Conservation (phyloP, 2,113 vertebrate genomes). For the Trematomus loennbergii region DNA sequence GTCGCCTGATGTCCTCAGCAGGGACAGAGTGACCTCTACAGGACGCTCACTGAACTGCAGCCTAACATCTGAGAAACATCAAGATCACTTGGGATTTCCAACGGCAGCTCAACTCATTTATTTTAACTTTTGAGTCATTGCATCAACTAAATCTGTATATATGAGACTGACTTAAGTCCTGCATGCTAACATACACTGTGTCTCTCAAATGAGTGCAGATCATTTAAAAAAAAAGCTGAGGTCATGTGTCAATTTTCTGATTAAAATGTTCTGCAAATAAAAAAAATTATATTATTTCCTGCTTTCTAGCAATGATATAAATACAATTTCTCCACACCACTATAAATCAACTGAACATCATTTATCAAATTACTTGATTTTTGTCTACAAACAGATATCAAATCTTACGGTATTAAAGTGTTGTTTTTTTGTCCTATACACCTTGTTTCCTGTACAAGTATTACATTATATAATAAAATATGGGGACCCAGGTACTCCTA, state of each 20-base stretch:
- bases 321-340: not conserved
- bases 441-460: too few species aligned
- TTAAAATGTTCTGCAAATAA: too few species aligned
- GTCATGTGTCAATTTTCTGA: not conserved
- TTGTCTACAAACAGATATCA: too few species aligned
- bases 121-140: not conserved
- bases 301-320: not conserved
- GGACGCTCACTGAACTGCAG: slow-evolving; percentile 56
- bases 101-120: not conserved
- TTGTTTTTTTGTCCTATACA: too few species aligned
- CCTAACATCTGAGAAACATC: not conserved
- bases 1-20: slow-evolving; percentile 9
- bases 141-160: not conserved
- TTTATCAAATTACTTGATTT: not conserved
- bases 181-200: not conserved
- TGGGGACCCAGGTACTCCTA: too few species aligned
- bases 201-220: not conserved
- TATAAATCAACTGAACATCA: not conserved
- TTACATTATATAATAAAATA: too few species aligned
- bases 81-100: not conserved
- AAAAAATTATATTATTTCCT: not conserved
- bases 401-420: too few species aligned
- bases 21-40: slow-evolving; percentile 74
- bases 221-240: not conserved
- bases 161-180: not conserved